A percentile compares a stretch with the other conserved stretches of the same genome.
These are phyloP conservation scores for Chlorodrepanis virens DNA, from an alignment of 2,113 vertebrate genomes.

Conservation along the genomic window DNA sequence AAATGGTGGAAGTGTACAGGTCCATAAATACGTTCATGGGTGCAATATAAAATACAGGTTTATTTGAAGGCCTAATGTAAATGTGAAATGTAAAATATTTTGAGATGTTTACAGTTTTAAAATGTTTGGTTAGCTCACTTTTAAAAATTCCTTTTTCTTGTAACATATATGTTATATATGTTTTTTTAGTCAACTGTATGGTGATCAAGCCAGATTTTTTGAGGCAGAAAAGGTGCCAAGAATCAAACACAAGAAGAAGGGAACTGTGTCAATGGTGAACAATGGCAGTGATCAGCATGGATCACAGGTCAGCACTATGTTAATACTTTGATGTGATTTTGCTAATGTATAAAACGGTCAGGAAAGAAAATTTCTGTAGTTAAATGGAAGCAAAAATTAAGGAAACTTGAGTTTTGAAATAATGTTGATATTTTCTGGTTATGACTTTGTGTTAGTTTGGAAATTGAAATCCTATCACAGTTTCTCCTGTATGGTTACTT, in stretches of 20 bases:
- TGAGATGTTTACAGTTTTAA: not conserved
- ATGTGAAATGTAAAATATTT: not conserved
- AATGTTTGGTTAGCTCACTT: not conserved
- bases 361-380: not conserved
- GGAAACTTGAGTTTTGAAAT: not conserved
- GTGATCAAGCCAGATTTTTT: conserved; percentile 95
- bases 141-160: not conserved
- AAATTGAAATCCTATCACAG: not conserved
- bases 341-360: not conserved
- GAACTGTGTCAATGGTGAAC: conserved; percentile 97
- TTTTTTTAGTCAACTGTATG: conserved; percentile 89
- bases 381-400: not conserved
- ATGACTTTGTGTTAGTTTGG: not conserved
- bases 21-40: not conserved
- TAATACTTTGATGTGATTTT: not conserved
- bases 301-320: conserved; percentile 85
- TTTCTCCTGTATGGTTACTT: not conserved
- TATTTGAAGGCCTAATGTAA: not conserved
- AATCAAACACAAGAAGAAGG: conserved; percentile 96
- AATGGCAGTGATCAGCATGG: conserved; percentile 92
- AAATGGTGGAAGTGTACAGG: not conserved
- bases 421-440: not conserved
- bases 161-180: not conserved
- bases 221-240: conserved; percentile 90
- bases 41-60: not conserved